Conservation (phyloP, 2,888 invertebrate species). For the Octonoba sinensis region DNA sequence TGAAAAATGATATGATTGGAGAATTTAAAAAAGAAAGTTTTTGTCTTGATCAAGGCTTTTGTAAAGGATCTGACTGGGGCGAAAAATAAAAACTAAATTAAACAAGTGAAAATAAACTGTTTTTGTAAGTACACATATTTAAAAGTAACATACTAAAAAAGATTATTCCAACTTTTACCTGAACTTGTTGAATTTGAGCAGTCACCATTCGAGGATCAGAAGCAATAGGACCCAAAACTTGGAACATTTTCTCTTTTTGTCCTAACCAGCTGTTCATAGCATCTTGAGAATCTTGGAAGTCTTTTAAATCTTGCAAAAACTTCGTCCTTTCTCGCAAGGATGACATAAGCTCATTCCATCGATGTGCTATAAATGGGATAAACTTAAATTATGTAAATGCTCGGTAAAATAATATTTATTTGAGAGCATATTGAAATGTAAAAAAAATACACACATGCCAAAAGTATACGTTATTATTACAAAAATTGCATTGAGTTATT, state of each 20-base stretch:
- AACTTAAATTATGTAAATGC: background rate
- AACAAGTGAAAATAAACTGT: too few species aligned
- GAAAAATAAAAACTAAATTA: too few species aligned
- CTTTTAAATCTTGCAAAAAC: conserved; percentile 87
- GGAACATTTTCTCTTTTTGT: conserved; percentile 95
- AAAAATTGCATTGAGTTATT: background rate
- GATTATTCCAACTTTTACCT: conserved; percentile 68
- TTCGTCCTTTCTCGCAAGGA: conserved; percentile 80
- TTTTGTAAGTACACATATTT: too few species aligned
- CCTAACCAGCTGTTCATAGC: conserved; percentile 86
- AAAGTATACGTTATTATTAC: background rate
- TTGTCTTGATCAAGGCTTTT: too few species aligned
- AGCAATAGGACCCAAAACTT: conserved; percentile 94
- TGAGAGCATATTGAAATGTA: background rate
- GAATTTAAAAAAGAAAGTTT: too few species aligned
- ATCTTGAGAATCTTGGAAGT: conserved; percentile 88
- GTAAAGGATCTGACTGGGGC: too few species aligned
- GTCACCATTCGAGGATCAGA: conserved; percentile 95
- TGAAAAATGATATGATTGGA: too few species aligned
- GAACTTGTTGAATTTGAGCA: conserved; percentile 90
- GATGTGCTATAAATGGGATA: conserved; percentile 66
- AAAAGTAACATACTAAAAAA: too few species aligned
- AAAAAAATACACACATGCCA: background rate
- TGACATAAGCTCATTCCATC: conserved; percentile 89
- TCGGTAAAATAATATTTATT: background rate